phyloP scores from a whole-genome alignment of 2,797 vertebrate species.

The Caiman crocodilus region DNA sequence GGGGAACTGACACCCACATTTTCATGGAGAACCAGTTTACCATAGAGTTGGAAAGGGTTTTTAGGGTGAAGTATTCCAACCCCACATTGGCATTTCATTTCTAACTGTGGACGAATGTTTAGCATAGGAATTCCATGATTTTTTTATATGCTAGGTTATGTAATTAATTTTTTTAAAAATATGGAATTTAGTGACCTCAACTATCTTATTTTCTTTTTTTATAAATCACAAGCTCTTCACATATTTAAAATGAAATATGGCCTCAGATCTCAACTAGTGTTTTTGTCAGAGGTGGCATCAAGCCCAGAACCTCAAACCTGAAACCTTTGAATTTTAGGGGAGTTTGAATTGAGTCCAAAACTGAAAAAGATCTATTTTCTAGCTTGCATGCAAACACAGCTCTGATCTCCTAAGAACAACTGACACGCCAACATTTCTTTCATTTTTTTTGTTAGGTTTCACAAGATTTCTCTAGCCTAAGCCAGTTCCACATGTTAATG shows the following conservation, averaged over 20 bases:
- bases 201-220: constrained; percentile 12
- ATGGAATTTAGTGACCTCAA: constrained; percentile 22
- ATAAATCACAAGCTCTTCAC: constrained; percentile 7
- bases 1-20: neutral
- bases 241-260: constrained; percentile 36
- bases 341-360: constrained; percentile 34
- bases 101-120: neutral
- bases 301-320: neutral
- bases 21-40: neutral
- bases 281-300: neutral
- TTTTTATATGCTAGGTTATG: neutral
- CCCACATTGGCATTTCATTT: neutral
- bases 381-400: constrained; percentile 20
- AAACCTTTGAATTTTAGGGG: neutral
- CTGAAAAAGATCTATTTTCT: neutral
- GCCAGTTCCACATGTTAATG: neutral
- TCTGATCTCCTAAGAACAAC: constrained; percentile 1
- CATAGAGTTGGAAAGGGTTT: too few relatives aligned
- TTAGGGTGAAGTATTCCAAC: too few relatives aligned
- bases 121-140: neutral
- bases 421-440: neutral
- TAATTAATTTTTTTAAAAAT: neutral
- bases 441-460: neutral
- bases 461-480: neutral
- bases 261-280: constrained; percentile 33